Percentiles rank a stretch among this genome's conserved stretches.
These are phyloP conservation scores for Microcebus tavaratra DNA, from an alignment of 2,113 vertebrate genomes.

Conservation along the genomic window DNA sequence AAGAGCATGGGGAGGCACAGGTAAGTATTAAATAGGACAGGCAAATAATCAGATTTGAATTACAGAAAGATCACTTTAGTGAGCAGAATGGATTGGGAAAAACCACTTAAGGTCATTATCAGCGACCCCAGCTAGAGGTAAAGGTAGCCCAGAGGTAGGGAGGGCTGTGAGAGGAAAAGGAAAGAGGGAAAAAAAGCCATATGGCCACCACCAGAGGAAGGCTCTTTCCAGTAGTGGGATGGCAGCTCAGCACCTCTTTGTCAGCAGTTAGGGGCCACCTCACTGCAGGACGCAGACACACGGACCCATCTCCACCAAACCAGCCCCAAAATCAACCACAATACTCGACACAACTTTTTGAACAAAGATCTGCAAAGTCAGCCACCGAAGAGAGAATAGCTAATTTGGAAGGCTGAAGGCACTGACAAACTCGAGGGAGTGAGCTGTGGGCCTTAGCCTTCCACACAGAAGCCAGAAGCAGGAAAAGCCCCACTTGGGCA, in stretches of 20 bases:
- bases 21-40: slow-evolving; percentile 3
- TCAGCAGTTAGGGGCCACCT: neutral
- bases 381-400: slow-evolving; percentile 26
- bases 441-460: neutral
- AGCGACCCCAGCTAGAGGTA: neutral
- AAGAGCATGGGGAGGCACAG: neutral
- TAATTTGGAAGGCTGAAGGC: neutral
- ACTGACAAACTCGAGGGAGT: neutral
- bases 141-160: neutral
- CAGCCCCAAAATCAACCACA: neutral
- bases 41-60: slow-evolving; percentile 18
- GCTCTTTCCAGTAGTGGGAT: neutral
- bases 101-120: neutral
- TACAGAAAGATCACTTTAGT: neutral
- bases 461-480: neutral
- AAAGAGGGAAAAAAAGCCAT: neutral
- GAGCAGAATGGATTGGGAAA: neutral
- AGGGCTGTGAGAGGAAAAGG: neutral
- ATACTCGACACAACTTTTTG: neutral
- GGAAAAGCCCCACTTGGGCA: neutral
- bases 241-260: neutral
- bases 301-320: neutral
- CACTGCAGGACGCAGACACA: neutral
- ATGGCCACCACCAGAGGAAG: neutral
- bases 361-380: neutral